These are phyloP conservation scores for Dinothrombium tinctorium DNA, from an alignment of 1,140 invertebrate genomes.

Conservation along the genomic window DNA sequence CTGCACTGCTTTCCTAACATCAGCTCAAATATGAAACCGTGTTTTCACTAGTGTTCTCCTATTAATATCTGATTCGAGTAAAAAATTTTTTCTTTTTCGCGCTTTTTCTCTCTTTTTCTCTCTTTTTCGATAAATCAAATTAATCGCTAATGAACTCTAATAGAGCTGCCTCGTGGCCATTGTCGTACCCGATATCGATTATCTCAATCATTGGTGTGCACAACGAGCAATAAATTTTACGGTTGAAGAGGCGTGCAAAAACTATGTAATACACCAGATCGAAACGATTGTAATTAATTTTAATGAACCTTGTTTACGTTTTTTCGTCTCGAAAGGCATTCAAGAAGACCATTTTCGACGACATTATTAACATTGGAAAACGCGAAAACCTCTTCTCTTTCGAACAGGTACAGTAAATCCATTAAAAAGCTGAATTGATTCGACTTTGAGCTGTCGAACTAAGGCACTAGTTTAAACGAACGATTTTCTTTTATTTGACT, in stretches of 20 bases:
- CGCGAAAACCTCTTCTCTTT: conserved; percentile 73
- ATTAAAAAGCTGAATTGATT: too few species aligned
- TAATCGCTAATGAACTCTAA: too few species aligned
- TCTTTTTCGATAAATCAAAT: too few species aligned
- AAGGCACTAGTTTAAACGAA: too few species aligned
- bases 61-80: too few species aligned
- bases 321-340: conserved; percentile 38
- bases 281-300: conserved; percentile 7
- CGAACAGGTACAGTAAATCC: conserved; percentile 47
- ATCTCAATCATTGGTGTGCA: conserved; percentile 10
- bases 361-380: conserved; percentile 64
- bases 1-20: too few species aligned
- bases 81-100: too few species aligned
- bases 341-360: conserved; percentile 66
- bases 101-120: too few species aligned
- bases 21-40: too few species aligned
- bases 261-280: conserved; percentile 4
- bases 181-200: not conserved
- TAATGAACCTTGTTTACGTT: not conserved
- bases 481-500: too few species aligned
- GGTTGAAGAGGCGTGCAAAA: conserved; percentile 9
- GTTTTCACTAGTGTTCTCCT: too few species aligned
- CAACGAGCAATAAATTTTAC: conserved; percentile 5
- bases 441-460: too few species aligned
- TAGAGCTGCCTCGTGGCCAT: not conserved